These are phyloP conservation scores for Homarus gammarus DNA, from an alignment of 2,888 invertebrate species.

Conservation along the genomic window DNA sequence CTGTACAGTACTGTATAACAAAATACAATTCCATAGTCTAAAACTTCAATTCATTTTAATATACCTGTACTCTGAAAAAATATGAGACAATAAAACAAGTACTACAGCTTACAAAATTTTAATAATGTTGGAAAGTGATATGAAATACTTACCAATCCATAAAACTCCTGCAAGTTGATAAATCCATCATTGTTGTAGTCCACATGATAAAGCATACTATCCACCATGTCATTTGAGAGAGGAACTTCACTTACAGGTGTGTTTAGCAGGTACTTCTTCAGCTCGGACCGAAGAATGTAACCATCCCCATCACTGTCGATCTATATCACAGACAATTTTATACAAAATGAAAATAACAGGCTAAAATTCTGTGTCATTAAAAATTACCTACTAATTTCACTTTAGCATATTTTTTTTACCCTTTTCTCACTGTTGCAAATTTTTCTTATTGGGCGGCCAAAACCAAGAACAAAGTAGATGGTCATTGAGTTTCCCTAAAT, in stretches of 20 bases:
- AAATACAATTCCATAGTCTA: conserved; percentile 17
- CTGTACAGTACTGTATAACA: too few species aligned
- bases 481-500: too few species aligned
- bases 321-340: conserved; percentile 42
- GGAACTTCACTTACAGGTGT: conserved; percentile 76
- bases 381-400: too few species aligned
- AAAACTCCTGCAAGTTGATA: conserved; percentile 91
- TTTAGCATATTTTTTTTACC: too few species aligned
- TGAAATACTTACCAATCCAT: conserved; percentile 82
- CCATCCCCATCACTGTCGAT: conserved; percentile 75
- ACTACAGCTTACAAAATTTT: neutral
- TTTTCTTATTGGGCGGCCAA: too few species aligned
- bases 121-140: conserved; percentile 78
- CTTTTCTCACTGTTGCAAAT: too few species aligned
- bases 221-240: conserved; percentile 78
- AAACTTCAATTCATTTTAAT: neutral
- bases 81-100: neutral
- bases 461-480: too few species aligned
- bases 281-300: conserved; percentile 66
- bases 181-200: conserved; percentile 85
- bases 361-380: too few species aligned
- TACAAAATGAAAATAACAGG: too few species aligned
- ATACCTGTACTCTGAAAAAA: neutral
- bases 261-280: conserved; percentile 70
- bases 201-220: conserved; percentile 78